Percentiles rank a stretch among this genome's conserved stretches.
phyloP scores from a whole-genome alignment of 2,888 invertebrate genomes.

The Megastigmus dorsalis region DNA sequence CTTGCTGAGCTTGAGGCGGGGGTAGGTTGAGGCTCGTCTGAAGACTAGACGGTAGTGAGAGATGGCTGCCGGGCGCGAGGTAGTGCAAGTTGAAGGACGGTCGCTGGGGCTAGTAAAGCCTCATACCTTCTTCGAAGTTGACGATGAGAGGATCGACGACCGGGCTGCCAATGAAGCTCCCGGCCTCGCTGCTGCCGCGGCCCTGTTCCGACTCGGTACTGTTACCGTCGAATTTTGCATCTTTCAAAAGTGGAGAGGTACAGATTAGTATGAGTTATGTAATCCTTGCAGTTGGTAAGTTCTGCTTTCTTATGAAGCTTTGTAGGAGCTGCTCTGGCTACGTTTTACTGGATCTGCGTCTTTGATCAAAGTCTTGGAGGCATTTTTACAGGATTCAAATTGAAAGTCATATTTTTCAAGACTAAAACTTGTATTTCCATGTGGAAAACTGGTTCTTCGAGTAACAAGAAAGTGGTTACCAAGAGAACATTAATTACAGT shows the following conservation, averaged over 20 bases:
- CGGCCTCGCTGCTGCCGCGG: constrained; percentile 71
- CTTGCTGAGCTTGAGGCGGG: constrained; percentile 60
- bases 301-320: no score
- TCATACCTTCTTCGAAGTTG: constrained; percentile 89
- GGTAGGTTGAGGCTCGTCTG: constrained; percentile 70
- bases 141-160: constrained; percentile 84
- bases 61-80: constrained; percentile 71
- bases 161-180: constrained; percentile 72
- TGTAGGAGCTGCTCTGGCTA: no score
- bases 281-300: no score
- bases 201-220: constrained; percentile 71
- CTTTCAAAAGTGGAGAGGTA: constrained; percentile 51
- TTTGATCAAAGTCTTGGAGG: no score
- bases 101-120: constrained; percentile 80
- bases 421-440: no score
- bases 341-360: no score
- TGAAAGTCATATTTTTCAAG: no score
- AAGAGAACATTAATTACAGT: no score
- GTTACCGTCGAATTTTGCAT: constrained; percentile 70
- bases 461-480: no score
- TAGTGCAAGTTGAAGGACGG: constrained; percentile 74
- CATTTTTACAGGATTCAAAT: no score
- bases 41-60: constrained; percentile 69
- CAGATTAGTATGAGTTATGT: not conserved
- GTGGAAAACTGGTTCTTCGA: no score